Evolutionary conservation across 2,888 invertebrate genomes (phyloP), one percentile per base, ranked within the genome.

Genomic region (Synanthedon andrenaeformis): DNA sequence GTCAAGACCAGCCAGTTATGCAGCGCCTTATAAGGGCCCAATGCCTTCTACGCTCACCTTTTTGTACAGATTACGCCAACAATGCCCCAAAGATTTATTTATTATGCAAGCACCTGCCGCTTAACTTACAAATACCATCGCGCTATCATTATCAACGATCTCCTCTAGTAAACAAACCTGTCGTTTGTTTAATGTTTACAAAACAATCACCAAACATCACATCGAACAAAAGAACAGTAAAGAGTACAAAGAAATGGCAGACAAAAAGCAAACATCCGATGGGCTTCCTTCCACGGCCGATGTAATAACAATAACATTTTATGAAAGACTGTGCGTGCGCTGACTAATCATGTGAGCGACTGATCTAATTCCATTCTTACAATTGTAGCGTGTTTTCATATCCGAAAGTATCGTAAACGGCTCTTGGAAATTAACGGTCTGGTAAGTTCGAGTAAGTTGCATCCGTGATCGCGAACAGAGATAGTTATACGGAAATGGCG

Each of bases 201-300:
- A 81, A 82, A 64, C 63, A 62, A 67, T 66, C n/a, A 65, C 67
- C 65, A 17, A 17, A 17, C 17, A 60, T 60, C 63, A 70, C 64
- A 64, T 67, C 58, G 72, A 81, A 82, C 81, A 82, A 83, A 79
- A 74, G 79, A 80, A 82, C 78, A 79, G 79, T 78, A 75, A 75
- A 67, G 64, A 70, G 69, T 70, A 80, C 78, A 81, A 82, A 81
- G 78, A 79, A 77, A 77, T 78, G 75, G 78, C 76, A 79, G 79
- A 74, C 71, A 80, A 80, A 81, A 81, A 76, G 75, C 76, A 79
- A 79, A 78, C 74, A 76, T 76, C 75, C 72, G 70, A 72, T 68
- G 74, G 66, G 72, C 77, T 83, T 80, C 77, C 76, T 75, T 77
- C 69, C 70, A 74, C 64, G 71, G 70, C 35, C 72, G 68, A 72